These are phyloP conservation scores for Formicarius rufipectus DNA, from an alignment of 2,113 vertebrate genomes.

Conservation along the genomic window DNA sequence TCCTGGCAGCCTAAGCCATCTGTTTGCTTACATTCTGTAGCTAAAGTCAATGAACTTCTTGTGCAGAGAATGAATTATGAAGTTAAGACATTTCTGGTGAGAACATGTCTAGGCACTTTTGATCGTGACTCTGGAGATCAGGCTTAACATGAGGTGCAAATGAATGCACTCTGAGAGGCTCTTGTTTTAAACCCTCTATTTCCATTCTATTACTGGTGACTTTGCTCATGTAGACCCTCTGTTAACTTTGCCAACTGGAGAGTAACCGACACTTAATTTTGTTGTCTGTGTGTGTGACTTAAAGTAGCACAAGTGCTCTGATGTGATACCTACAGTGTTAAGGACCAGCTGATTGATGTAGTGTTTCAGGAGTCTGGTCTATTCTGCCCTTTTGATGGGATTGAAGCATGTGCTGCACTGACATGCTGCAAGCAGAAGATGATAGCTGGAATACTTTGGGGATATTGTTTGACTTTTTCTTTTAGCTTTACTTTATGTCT, in stretches of 20 bases:
- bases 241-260: not conserved
- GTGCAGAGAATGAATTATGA: slow-evolving; percentile 45
- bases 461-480: not conserved
- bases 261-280: not conserved
- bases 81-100: slow-evolving; percentile 49
- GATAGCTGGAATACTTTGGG: not conserved
- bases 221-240: not conserved
- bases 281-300: not conserved
- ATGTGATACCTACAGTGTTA: not conserved
- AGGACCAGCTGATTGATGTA: not conserved
- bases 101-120: slow-evolving; percentile 36
- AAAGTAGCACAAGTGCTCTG: not conserved
- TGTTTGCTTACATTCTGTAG: slow-evolving; percentile 49
- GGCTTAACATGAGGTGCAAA: not conserved
- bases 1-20: slow-evolving; percentile 46
- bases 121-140: slow-evolving; percentile 21
- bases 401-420: not conserved
- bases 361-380: not conserved
- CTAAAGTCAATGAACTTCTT: slow-evolving; percentile 53
- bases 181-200: not conserved
- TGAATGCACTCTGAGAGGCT: not conserved
- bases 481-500: not conserved
- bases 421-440: not conserved
- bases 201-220: not conserved
- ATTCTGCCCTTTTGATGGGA: not conserved